These are phyloP conservation scores for Metopia argyrocephala DNA, from an alignment of 2,888 invertebrate species.

Conservation along the genomic window DNA sequence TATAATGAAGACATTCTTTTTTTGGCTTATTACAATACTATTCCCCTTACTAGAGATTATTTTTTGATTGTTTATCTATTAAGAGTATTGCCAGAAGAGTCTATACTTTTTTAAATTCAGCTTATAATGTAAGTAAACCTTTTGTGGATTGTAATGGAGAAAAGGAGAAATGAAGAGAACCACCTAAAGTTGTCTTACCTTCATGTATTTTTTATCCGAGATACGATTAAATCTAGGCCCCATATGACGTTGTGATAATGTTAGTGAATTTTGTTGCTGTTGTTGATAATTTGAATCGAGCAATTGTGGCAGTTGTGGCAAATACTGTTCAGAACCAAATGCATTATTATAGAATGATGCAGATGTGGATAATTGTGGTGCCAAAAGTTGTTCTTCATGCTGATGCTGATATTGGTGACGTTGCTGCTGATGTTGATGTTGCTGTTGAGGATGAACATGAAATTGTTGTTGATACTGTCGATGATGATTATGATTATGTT, in stretches of 20 bases:
- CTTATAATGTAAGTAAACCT: no score
- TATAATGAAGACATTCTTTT: no score
- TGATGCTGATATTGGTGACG: neutral
- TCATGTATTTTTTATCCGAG: conserved; percentile 54
- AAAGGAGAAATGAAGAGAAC: conserved; percentile 3
- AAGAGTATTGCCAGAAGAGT: no score
- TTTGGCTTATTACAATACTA: no score
- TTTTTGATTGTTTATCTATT: no score
- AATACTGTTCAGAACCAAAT: conserved; percentile 61
- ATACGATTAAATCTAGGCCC: conserved; percentile 50
- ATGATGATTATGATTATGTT: conserved; percentile 64
- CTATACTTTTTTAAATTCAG: no score
- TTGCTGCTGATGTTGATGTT: conserved; percentile 39
- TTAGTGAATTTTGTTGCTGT: conserved; percentile 45
- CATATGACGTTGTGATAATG: conserved; percentile 45
- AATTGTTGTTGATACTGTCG: conserved; percentile 27
- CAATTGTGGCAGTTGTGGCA: conserved; percentile 50
- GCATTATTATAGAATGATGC: conserved; percentile 29
- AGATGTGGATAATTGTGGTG: conserved; percentile 59
- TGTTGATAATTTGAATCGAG: conserved; percentile 26
- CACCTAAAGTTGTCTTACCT: conserved; percentile 60
- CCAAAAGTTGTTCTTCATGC: neutral
- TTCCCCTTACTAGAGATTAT: no score
- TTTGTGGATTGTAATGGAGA: neutral
- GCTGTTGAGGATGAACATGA: conserved; percentile 33